Percentiles rank a stretch among this genome's conserved stretches.
These are phyloP conservation scores for Rhinogobio ventralis DNA, from an alignment of 2,797 vertebrate genomes.

Conservation along the genomic window DNA sequence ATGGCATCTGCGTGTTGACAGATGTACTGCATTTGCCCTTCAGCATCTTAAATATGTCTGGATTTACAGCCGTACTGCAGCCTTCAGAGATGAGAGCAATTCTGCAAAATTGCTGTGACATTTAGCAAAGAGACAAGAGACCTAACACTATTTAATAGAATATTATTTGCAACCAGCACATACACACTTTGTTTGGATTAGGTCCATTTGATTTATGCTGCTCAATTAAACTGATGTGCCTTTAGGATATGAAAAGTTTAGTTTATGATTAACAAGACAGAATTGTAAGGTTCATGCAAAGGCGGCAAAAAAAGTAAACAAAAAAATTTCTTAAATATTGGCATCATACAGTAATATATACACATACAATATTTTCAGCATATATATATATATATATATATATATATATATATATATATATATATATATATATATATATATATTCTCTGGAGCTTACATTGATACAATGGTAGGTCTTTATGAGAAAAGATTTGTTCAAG, in stretches of 20 bases:
- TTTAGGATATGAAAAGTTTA: not conserved
- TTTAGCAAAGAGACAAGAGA: slow-evolving; percentile 14
- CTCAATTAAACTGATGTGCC: slow-evolving; percentile 20
- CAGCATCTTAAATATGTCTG: slow-evolving; percentile 38
- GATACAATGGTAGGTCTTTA: too few species aligned
- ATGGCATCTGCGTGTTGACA: slow-evolving; percentile 38
- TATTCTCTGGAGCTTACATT: too few species aligned
- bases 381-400: too few species aligned
- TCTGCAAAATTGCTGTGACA: slow-evolving; percentile 39
- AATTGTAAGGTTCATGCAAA: not conserved
- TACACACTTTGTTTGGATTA: slow-evolving; percentile 5
- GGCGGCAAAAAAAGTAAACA: not conserved
- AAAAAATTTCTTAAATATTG: not conserved
- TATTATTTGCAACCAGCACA: not conserved
- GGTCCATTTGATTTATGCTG: slow-evolving; percentile 9
- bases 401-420: too few species aligned
- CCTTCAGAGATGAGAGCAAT: slow-evolving; percentile 35
- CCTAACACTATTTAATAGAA: not conserved
- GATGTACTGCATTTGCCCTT: slow-evolving; percentile 36
- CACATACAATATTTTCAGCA: too few species aligned
- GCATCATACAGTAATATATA: not conserved
- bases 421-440: too few species aligned
- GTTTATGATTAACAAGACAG: not conserved
- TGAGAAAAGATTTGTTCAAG: too few species aligned
- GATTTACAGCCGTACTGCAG: slow-evolving; percentile 9